Evolutionary conservation across 2,888 invertebrate genomes (phyloP), one percentile per base, ranked within the genome.

Genomic region (Scaeva pyrastri): DNA sequence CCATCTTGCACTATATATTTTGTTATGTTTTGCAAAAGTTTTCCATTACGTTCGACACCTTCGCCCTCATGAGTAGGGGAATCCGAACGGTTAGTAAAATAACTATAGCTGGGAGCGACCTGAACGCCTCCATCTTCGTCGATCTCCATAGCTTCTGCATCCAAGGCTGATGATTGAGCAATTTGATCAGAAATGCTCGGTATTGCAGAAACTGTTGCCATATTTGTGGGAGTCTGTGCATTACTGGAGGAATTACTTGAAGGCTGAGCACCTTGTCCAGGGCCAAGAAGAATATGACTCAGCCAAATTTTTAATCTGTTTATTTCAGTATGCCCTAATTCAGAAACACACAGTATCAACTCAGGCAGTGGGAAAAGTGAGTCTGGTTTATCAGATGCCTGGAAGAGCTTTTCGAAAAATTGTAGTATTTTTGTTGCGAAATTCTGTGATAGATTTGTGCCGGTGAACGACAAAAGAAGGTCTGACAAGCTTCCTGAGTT

Each of bases 391-490:
- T 95, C 95, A 8, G 95, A 94, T 62, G 93, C 93, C 91, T 94
- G 95, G 89, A 96, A 96, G 4, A 97, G 93, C 90, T 95, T 95
- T 89, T 96, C 96, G 90, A 97, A 96, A 91, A 97, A 96, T 89
- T 95, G 97, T 84, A 98, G 94, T 52, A 98, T 96, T 89, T 95
- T 94, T 26, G 96, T 96, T 16, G 96, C 95, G 90, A 96, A 97
- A n/a, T 94, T 93, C 88, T 94, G 94, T 0, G 95, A 94, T 88
- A 95, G 94, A 71, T 95, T 94, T 0, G 96, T 95, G 74, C 95
- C 96, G 0, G 97, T 95, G 4, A 97, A 96, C 0, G 97, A 96
- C 68, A 98, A 93, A 48, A 98, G 93, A 14, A 98, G 94, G 87
- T 96, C 96, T 0, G 97, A 96, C 50, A 98, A 94, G 83, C 95